Percentiles rank a stretch among this genome's conserved stretches.
Evolutionary conservation across 1,140 invertebrate species (phyloP).

Genomic region (Drosophila orena): DNA sequence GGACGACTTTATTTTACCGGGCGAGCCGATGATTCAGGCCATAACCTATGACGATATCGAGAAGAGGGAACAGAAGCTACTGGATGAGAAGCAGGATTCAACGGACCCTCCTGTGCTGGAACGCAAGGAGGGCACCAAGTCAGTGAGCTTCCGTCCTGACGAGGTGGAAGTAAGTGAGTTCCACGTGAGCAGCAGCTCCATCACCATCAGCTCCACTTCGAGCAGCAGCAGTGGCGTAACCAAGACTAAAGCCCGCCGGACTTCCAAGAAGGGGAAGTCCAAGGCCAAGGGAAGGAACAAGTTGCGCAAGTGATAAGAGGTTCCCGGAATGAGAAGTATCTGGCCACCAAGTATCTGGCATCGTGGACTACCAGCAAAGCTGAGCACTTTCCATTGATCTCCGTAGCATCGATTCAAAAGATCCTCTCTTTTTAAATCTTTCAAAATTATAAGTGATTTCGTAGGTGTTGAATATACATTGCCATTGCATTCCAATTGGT

Average conservation of each 20-base stretch:
- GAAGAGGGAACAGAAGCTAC: background rate
- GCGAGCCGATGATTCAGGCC: constrained; percentile 24
- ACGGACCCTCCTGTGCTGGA: background rate
- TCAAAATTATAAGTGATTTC: background rate
- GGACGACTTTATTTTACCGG: background rate
- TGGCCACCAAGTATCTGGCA: too few relatives aligned
- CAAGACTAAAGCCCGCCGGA: background rate
- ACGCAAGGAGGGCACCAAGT: background rate
- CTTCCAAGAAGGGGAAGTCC: constrained; percentile 3
- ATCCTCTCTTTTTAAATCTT: background rate
- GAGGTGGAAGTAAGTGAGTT: background rate
- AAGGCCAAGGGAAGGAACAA: constrained; percentile 10
- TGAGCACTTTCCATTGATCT: background rate
- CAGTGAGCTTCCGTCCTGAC: constrained; percentile 20
- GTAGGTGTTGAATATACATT: background rate
- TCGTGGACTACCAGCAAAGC: too few relatives aligned
- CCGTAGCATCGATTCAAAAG: background rate
- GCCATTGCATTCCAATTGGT: background rate
- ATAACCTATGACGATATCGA: constrained; percentile 44
- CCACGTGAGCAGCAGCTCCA: background rate
- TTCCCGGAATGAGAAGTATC: background rate
- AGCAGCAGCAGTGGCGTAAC: too few relatives aligned
- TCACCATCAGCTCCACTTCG: background rate
- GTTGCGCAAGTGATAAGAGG: background rate
- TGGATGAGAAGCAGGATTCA: background rate